Evolutionary conservation across 2,888 invertebrate genomes (phyloP).

Genomic region (Gymnocheta viridis): DNA sequence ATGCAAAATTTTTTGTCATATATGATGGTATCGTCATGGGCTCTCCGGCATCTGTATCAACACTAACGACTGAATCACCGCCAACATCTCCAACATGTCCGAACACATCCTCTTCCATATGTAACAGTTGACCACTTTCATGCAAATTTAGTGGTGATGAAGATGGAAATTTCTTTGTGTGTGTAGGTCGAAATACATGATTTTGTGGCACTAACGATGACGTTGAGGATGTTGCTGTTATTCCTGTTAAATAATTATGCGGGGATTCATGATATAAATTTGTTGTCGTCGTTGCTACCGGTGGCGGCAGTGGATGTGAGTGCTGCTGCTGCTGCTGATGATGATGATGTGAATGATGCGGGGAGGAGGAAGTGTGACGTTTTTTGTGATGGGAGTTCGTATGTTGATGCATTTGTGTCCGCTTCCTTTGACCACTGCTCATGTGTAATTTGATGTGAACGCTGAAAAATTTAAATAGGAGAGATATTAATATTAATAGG

Average conservation of each 20-base stretch:
- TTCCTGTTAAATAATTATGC: slow-evolving; percentile 58
- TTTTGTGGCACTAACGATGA: slow-evolving; percentile 43
- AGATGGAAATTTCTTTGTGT: slow-evolving; percentile 71
- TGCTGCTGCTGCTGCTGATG: slow-evolving; percentile 14
- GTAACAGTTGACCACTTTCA: slow-evolving; percentile 58
- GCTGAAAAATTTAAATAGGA: slow-evolving; percentile 64
- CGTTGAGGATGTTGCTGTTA: slow-evolving; percentile 52
- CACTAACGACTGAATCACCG: slow-evolving; percentile 8
- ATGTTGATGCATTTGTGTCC: slow-evolving; percentile 66
- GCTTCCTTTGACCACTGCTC: slow-evolving; percentile 75
- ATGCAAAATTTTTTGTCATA: slow-evolving; percentile 59
- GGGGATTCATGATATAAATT: slow-evolving; percentile 67
- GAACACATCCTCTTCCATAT: slow-evolving; percentile 48
- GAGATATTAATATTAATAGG: slow-evolving; percentile 2
- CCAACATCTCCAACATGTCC: slow-evolving; percentile 7
- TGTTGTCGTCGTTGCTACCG: slow-evolving; percentile 67
- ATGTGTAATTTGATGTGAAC: slow-evolving; percentile 79
- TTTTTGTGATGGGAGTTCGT: slow-evolving; percentile 67
- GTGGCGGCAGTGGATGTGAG: slow-evolving; percentile 1
- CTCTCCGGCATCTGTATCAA: slow-evolving; percentile 43
- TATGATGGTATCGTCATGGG: slow-evolving; percentile 51
- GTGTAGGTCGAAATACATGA: slow-evolving; percentile 42
- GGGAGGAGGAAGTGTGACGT: slow-evolving; percentile 20
- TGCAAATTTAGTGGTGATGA: slow-evolving; percentile 50
- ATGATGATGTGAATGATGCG: slow-evolving; percentile 33